Evolutionary conservation across 2,113 vertebrate species (phyloP), one percentile per base, ranked within the genome.

Genomic region (Myotis lucifugus): DNA sequence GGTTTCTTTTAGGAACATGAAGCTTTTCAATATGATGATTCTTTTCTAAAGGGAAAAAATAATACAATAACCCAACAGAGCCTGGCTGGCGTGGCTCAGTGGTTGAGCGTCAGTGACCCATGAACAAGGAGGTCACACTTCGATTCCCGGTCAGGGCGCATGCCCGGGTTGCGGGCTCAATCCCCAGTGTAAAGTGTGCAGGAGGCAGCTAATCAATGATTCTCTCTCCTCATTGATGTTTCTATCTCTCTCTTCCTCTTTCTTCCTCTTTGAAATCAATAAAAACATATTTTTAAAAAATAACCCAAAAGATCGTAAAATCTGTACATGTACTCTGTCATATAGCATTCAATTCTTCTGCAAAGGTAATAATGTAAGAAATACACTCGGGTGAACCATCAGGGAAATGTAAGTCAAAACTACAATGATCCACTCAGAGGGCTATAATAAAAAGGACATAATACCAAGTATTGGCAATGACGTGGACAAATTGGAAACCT

Each of bases 381-480:
- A 87, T 48, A 90, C 21, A 54, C 14, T 37, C 67, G 56, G 2
- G 21, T 76, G 21, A 34, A 69, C 69, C 37, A 13, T 46, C 34
- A 88, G 37, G 29, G 46, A 87, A 91, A 91, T 87, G 32, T 61
- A 56, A 82, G 74, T 54, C 74, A 79, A 88, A 88, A 56, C 50
- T 34, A 69, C 19, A 72, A 11, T 34, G 37, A 64, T 40, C 19
- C n/a, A 81, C 67, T 34, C 34, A 37, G 67, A 66, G 37, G 46
- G 34, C 17, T 86, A 12, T 9, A 52, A 34, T 27, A 27, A 64
- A 73, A 52, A 52, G 61, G 42, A 70, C 50, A 79, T 50, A 18
- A 11, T 32, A 69, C 73, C 34, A 86, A 91, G 37, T 40, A 19
- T 14, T 70, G 64, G 2, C 12, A 2, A 70, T 48, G 40, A 90